Base-by-base conservation (phyloP, 2,888 invertebrate genomes). In the Caenorhabditis panamensis region DNA sequence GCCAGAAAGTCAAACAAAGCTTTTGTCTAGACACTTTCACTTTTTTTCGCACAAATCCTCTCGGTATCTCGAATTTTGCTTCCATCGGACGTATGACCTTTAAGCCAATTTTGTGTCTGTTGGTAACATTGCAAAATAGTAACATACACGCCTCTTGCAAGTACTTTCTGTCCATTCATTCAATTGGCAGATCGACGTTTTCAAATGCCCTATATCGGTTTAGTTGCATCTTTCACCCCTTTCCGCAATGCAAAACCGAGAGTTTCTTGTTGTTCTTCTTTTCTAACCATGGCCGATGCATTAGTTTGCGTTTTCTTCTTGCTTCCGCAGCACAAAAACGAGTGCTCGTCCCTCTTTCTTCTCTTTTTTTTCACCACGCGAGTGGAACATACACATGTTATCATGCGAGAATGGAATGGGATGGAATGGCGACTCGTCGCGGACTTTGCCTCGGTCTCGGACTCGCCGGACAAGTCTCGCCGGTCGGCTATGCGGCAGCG, bases 371-470 rank as follows among this genome's bases (percentile, higher is more conserved):
- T 37, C 49, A 18, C 11, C 37, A 59, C 36, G 31, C 31, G 36
- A 20, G 59, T 26, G 51, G 59, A 51, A 61, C 69, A 68, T 58
- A 58, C 68, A 49, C 68, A 69, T 69, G 51, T 69, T 69, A 69
- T 69, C 59, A 69, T 51, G 59, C 13, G 28, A 59, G 49, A 24
- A 31, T 31, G 31, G 31, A 31, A 41, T 13, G 41, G 41, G 41
- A 41, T 41, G 41, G 51, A 62, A 51, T 49, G 26, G 62, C 54
- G 44, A 20, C 41, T 41, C 13, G 41, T 13, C 13, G 41, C 41
- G 13, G 41, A 11, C 13, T 41, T 13, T 13, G 11, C 11, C 41
- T 41, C 41, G 41, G 41, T 41, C 13, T 13, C 41, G 18, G 16
- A 16, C 41, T 41, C 41, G 41, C 41, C 3, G 6, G 41, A 3